phyloP scores from a whole-genome alignment of 2,797 vertebrate species.

The Gymnoscopelus braueri region DNA sequence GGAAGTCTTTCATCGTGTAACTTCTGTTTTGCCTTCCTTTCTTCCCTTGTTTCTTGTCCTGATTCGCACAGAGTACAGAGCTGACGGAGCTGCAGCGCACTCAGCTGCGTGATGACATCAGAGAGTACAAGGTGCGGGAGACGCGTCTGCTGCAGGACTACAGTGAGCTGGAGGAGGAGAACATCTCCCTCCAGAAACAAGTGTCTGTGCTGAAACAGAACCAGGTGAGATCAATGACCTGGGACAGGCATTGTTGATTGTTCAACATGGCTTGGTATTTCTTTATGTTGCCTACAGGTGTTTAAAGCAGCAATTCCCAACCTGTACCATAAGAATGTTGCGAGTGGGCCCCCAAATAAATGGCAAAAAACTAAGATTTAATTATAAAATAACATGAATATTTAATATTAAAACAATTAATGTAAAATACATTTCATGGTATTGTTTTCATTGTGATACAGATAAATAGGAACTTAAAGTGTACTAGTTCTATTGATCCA shows the following conservation, averaged over 20 bases:
- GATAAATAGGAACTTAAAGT: no score
- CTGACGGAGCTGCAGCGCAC: conserved; percentile 89
- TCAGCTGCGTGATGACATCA: conserved; percentile 93
- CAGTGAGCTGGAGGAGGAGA: conserved; percentile 97
- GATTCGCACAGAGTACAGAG: conserved; percentile 83
- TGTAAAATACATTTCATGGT: no score
- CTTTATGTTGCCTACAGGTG: no score
- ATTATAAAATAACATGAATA: no score
- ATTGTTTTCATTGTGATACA: no score
- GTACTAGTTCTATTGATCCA: no score
- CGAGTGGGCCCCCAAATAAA: no score
- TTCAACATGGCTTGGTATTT: no score
- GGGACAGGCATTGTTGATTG: neutral
- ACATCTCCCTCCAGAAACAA: conserved; percentile 98
- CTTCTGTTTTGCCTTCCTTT: neutral
- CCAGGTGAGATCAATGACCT: conserved; percentile 80
- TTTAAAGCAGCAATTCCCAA: no score
- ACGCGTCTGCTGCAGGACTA: conserved; percentile 94
- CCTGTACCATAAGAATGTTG: no score
- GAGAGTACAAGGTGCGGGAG: conserved; percentile 96
- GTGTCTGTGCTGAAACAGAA: conserved; percentile 94
- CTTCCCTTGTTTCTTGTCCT: neutral
- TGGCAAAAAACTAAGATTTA: no score
- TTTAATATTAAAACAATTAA: no score
- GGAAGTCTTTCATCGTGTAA: neutral